Percentiles rank a stretch among this genome's conserved stretches.
These are phyloP conservation scores for Platalea minor DNA, from an alignment of 2,797 vertebrate species.

Conservation along the genomic window DNA sequence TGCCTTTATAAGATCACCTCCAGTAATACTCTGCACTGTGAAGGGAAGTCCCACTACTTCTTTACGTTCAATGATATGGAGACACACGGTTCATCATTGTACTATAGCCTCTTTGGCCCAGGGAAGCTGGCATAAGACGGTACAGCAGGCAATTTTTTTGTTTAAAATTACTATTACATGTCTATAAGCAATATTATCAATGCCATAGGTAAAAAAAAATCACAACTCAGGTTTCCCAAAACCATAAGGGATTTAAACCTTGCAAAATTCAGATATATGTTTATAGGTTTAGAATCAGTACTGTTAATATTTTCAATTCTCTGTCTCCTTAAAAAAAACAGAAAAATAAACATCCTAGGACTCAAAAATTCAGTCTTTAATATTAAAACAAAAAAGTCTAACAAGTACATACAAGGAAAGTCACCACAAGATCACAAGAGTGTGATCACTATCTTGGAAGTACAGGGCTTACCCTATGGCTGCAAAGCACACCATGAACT, in stretches of 20 bases:
- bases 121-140: not conserved
- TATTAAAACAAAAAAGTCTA: not conserved
- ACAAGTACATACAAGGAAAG: not conserved
- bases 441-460: not conserved
- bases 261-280: not conserved
- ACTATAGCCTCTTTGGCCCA: not conserved
- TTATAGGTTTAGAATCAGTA: not conserved
- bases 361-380: not conserved
- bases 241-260: not conserved
- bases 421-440: not conserved
- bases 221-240: not conserved
- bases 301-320: not conserved
- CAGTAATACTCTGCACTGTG: rapidly evolving
- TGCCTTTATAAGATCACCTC: not conserved
- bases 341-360: not conserved
- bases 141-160: not conserved
- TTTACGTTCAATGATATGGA: not conserved
- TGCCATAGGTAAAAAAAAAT: not conserved
- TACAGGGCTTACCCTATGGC: not conserved
- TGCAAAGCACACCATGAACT: not conserved
- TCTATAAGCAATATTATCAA: not conserved
- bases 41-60: not conserved
- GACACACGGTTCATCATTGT: not conserved
- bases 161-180: not conserved
- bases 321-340: not conserved